Evolutionary conservation across 2,113 vertebrate genomes (phyloP), one percentile per base, ranked within the genome.

Genomic region (Ctenodactylus gundi): DNA sequence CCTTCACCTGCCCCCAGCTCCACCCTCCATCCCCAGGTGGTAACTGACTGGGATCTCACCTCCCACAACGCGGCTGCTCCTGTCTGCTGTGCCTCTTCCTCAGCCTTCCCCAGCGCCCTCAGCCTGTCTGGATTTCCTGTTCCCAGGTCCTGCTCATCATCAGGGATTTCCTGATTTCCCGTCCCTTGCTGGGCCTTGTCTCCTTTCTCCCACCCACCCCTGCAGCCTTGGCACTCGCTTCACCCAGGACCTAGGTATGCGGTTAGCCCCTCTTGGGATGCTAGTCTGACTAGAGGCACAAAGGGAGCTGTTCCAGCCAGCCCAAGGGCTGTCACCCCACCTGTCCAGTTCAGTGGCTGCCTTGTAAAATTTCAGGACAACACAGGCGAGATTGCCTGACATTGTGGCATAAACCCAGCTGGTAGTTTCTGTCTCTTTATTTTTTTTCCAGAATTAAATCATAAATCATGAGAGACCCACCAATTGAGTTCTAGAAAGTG

Each of bases 401-500:
- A 81, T 89, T 41, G 51, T 23, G 25, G 55, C 55, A 91, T 91
- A 73, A 94, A 86, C 89, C 88, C 91, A 84, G 72, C 95, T 89
- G 81, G 29, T 92, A 77, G 95, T 93, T 96, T 91, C 90, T 96
- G 68, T 58, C 84, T 85, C 39, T 55, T 65, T 72, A 82, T 73
- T 29, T 20, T 60, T 17, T n/a, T 67, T 90, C 90, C 81, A 91
- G 94, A 97, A 98, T 88, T 96, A 96, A 96, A 97, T 97, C 94
- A 94, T 84, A 95, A 95, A 97, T 97, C 46, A 13, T 62, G 80
- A 91, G 96, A 96, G 95, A 97, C 96, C 97, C 96, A 95, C 96
- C 96, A 98, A 97, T 92, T 25, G 34, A 96, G 94, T 97, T 98
- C 97, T 97, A 96, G 97, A 97, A 98, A 97, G 89, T 96, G 12